Evolutionary conservation across 2,888 invertebrate species (phyloP), one percentile per base, ranked within the genome.

Genomic region (Tillus elongatus): DNA sequence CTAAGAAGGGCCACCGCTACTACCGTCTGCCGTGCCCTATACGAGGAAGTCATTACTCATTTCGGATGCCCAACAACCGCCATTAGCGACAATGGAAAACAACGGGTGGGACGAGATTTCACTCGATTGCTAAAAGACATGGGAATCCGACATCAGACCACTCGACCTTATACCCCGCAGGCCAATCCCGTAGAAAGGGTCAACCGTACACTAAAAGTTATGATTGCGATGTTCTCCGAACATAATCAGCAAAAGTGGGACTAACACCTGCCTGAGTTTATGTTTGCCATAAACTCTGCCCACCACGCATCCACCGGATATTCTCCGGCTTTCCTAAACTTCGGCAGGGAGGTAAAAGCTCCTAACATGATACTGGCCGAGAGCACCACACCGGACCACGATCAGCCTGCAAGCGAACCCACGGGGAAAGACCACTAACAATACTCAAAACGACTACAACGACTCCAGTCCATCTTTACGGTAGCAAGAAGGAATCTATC

Each of bases 101-200:
- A 19, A 19, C n/a, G n/a, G 24, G 24, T 8, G 24, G 6, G 6
- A 8, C 24, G n/a, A 19, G 24, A 19, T 19, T 19, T 19, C 24
- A 8, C 30, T 10, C 30, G 30, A 8, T 8, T 10, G 30, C n/a
- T 8, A 29, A 6, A 29, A n/a, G n/a, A n/a, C n/a, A n/a, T n/a
- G 30, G 11, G 11, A 9, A 8, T 29, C 8, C 4, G 30, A 29
- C 35, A 35, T 1, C 27, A 19, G 4, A n/a, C n/a, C n/a, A 54
- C 50, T 0, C 50, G 53, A 1, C 43, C 46, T 1, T 56, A 58
- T 32, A 39, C 50, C 3, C 49, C 52, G 0, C 54, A 57, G 28
- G 52, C 45, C 1, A 58, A 60, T 36, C 53, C 53, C 0, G 51
- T 50, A 0, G 56, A 57, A 33, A 19, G 57, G n/a, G 44, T 46